Base-by-base conservation (phyloP, 2,797 vertebrate species). In the Tolypeutes matacus region DNA sequence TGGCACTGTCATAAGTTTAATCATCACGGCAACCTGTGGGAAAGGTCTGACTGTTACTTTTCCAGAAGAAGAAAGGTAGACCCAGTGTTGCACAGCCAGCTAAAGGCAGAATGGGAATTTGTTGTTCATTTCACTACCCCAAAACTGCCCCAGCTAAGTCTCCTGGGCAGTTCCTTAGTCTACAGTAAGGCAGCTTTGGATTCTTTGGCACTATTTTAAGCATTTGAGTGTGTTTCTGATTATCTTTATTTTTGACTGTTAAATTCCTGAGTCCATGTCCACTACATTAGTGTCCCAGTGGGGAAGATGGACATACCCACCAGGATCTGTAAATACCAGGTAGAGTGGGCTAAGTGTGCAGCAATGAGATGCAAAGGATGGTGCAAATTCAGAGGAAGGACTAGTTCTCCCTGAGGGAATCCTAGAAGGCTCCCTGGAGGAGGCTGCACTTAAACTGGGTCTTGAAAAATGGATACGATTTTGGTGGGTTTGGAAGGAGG, bases 191-290 rank as follows among this genome's bases (percentile, higher is more conserved):
- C 60, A 42, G 69, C 34, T 92, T 83, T 70, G 49, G 84, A 81
- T 36, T 56, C 72, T 49, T 34, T 51, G 62, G 69, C 56, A 34
- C 75, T 58, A 51, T 83, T 75, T 92, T 83, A 73, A 94, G 46
- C 82, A 51, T 91, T 69, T 89, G 77, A 80, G 75, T 17, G 0
- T 58, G 78, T 92, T 93, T 95, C 96, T 91, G 73, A 62, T 83
- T 46, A 18, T 73, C 84, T 92, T 94, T 46, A n/a, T 73, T 73
- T 95, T 88, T 96, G 62, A 91, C 82, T 78, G 15, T 67, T 88
- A 80, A 82, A 49, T 65, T n/a, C 64, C 88, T 72, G 65, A 34
- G 42, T 70, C 91, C 31, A 6, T 89, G 76, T 80, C 58, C 93
- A 94, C 84, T 89, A 46, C 3, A 4, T 87, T n/a, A 51, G 86